A percentile compares a stretch with the other conserved stretches of the same genome.
These are phyloP conservation scores for Xiphorhynchus erythropygius DNA, from an alignment of 2,797 vertebrate species.

Conservation along the genomic window DNA sequence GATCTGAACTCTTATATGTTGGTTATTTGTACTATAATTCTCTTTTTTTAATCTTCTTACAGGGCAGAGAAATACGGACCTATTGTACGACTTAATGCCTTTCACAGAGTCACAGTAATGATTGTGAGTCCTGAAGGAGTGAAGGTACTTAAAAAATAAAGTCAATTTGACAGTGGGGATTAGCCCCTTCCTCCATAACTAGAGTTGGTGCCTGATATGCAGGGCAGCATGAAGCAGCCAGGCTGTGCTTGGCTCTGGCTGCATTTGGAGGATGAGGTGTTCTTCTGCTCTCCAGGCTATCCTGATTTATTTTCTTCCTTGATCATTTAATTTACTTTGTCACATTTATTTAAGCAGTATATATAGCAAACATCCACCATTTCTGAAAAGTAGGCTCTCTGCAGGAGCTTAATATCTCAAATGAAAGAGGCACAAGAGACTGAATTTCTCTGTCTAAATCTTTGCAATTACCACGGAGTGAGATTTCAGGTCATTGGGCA, in stretches of 20 bases:
- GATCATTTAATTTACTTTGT: not conserved
- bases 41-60: not conserved
- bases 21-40: not conserved
- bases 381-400: not conserved
- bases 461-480: not conserved
- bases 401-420: not conserved
- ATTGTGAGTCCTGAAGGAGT: slow-evolving; percentile 83
- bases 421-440: not conserved
- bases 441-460: not conserved
- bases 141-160: slow-evolving; percentile 80
- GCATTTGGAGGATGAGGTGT: not conserved
- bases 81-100: slow-evolving; percentile 76
- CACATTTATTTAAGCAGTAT: not conserved
- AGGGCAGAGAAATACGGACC: slow-evolving; percentile 87
- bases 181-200: rapidly evolving
- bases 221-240: not conserved
- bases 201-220: not conserved
- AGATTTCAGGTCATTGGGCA: not conserved
- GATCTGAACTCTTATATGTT: not conserved
- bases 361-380: not conserved
- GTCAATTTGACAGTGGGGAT: not conserved
- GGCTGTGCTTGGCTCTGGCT: not conserved
- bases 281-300: not conserved
- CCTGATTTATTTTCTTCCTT: not conserved
- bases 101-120: slow-evolving; percentile 75